phyloP scores from a whole-genome alignment of 2,113 vertebrate species.

The Mixornis gularis region DNA sequence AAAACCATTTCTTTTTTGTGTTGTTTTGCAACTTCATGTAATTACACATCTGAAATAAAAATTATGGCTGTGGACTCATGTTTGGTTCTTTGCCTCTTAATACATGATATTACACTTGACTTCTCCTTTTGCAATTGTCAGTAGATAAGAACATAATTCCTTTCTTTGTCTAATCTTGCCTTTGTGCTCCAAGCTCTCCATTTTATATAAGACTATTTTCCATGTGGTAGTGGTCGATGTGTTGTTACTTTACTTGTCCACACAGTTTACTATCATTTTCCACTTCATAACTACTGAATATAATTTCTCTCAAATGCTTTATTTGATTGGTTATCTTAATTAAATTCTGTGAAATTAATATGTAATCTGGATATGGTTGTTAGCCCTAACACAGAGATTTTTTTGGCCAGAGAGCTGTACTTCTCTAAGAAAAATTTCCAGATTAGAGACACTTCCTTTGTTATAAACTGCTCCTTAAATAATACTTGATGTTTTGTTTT shows the following conservation, averaged over 20 bases:
- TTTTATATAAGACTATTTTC: background rate
- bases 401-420: background rate
- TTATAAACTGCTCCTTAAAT: background rate
- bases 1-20: background rate
- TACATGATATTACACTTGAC: conserved; percentile 37
- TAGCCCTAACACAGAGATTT: background rate
- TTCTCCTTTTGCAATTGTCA: conserved; percentile 26
- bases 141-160: conserved; percentile 49
- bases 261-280: background rate
- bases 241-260: background rate
- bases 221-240: background rate
- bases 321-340: background rate
- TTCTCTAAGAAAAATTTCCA: background rate
- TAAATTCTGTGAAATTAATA: background rate
- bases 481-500: background rate
- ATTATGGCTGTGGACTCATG: conserved; percentile 2
- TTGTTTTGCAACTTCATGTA: background rate
- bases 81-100: conserved; percentile 31
- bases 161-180: conserved; percentile 34
- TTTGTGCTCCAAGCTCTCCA: background rate
- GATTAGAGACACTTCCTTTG: background rate
- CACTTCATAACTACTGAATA: background rate
- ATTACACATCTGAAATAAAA: conserved; percentile 46
- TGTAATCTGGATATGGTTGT: background rate
- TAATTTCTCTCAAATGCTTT: background rate